Evolutionary conservation across 2,888 invertebrate species (phyloP).

Genomic region (Melieria omissa): DNA sequence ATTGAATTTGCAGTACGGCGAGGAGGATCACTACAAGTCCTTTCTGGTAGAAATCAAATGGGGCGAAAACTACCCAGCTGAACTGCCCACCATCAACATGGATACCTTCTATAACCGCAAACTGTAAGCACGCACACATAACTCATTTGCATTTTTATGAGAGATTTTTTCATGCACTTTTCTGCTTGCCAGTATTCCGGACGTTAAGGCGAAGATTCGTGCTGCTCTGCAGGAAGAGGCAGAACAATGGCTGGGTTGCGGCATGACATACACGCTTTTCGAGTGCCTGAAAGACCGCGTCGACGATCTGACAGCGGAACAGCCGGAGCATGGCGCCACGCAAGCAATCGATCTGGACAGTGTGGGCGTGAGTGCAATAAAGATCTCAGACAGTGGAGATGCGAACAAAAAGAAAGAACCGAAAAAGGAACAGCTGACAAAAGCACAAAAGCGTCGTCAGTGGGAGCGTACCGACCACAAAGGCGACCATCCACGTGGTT

Average conservation of each 20-base stretch:
- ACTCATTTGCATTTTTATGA: constrained; percentile 9
- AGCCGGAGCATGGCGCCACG: constrained; percentile 70
- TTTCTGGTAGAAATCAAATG: constrained; percentile 90
- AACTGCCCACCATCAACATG: constrained; percentile 83
- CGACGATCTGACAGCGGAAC: constrained; percentile 76
- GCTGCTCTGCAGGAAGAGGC: constrained; percentile 76
- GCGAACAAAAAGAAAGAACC: constrained; percentile 70
- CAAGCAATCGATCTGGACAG: constrained; percentile 53
- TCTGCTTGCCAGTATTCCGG: constrained; percentile 70
- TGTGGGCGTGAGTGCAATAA: constrained; percentile 56
- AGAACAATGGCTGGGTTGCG: constrained; percentile 85
- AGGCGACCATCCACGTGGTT: constrained; percentile 89
- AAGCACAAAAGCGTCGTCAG: constrained; percentile 89
- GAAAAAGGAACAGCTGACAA: constrained; percentile 87
- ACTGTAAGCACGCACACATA: constrained; percentile 74
- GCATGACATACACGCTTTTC: constrained; percentile 94
- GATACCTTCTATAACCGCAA: constrained; percentile 94
- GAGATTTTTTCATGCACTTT: neutral
- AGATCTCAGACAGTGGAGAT: constrained; percentile 61
- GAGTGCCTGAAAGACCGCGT: constrained; percentile 89
- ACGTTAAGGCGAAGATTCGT: constrained; percentile 78
- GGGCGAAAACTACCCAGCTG: constrained; percentile 87
- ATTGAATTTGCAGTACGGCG: constrained; percentile 75
- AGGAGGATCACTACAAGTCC: constrained; percentile 81
- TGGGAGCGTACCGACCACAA: constrained; percentile 86